Conservation (phyloP, 2,888 invertebrate genomes). For the Syrphus vitripennis region DNA sequence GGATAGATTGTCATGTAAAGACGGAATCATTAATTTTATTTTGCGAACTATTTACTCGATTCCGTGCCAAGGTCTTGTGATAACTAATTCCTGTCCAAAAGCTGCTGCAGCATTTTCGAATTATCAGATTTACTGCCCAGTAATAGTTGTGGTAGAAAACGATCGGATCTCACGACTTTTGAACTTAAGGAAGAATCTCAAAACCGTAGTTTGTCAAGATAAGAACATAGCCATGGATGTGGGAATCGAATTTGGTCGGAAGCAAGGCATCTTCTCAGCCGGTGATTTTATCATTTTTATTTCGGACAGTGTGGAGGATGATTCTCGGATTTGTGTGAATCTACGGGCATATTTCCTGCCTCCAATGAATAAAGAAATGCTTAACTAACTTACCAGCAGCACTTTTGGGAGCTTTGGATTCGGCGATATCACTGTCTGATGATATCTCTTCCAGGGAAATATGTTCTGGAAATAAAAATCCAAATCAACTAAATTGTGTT, state of each 20-base stretch:
- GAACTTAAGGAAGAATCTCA: slow-evolving; percentile 77
- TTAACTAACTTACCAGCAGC: slow-evolving; percentile 14
- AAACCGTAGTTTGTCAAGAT: slow-evolving; percentile 75
- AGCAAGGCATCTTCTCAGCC: slow-evolving; percentile 75
- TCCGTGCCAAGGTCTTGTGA: slow-evolving; percentile 78
- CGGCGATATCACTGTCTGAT: slow-evolving; percentile 79
- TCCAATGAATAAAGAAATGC: slow-evolving; percentile 60
- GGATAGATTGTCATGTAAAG: slow-evolving; percentile 36
- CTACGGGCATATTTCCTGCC: slow-evolving; percentile 77
- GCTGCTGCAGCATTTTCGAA: slow-evolving; percentile 76
- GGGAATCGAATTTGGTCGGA: slow-evolving; percentile 76
- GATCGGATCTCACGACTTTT: slow-evolving; percentile 73
- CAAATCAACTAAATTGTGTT: not conserved
- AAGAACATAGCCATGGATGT: slow-evolving; percentile 75
- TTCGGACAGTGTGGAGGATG: slow-evolving; percentile 74
- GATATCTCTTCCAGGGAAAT: slow-evolving; percentile 85
- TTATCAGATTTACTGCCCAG: slow-evolving; percentile 79
- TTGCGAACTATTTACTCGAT: slow-evolving; percentile 78
- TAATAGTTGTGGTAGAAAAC: slow-evolving; percentile 73
- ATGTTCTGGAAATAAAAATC: slow-evolving; percentile 80
- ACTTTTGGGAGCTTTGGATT: slow-evolving; percentile 70
- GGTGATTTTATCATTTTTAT: slow-evolving; percentile 79
- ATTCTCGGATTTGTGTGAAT: slow-evolving; percentile 75
- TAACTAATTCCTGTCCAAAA: slow-evolving; percentile 75
- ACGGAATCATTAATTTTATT: slow-evolving; percentile 78